phyloP scores from a whole-genome alignment of 2,797 vertebrate genomes.

The Phoebastria nigripes region DNA sequence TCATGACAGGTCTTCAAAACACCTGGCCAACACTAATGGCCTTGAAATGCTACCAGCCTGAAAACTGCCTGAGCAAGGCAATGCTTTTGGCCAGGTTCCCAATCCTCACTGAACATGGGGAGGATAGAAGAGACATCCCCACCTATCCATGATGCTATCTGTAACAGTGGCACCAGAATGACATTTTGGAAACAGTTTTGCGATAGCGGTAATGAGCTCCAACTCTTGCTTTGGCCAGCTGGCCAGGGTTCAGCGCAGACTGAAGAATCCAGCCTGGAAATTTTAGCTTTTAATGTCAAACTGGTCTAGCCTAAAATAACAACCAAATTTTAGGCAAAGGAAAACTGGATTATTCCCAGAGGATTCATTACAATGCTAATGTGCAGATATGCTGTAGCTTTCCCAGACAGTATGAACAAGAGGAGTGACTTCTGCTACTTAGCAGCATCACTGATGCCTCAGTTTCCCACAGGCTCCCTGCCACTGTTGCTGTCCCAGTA shows the following conservation, averaged over 20 bases:
- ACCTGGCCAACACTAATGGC: not conserved
- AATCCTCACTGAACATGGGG: not conserved
- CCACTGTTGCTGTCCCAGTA: not conserved
- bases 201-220: not conserved
- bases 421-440: not conserved
- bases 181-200: not conserved
- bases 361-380: not conserved
- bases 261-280: not conserved
- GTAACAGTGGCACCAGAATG: not conserved
- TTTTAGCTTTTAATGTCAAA: not conserved
- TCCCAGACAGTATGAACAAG: not conserved
- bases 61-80: not conserved
- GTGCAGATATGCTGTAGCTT: not conserved
- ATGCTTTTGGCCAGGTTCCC: not conserved
- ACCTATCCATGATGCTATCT: not conserved
- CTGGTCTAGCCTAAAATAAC: not conserved
- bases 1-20: not conserved
- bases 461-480: not conserved
- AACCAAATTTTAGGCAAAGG: not conserved
- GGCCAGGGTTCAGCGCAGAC: not conserved
- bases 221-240: not conserved
- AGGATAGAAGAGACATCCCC: not conserved
- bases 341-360: not conserved
- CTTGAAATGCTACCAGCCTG: not conserved
- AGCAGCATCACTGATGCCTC: not conserved